phyloP scores from a whole-genome alignment of 2,797 vertebrate genomes.

The Diplodus sargus region DNA sequence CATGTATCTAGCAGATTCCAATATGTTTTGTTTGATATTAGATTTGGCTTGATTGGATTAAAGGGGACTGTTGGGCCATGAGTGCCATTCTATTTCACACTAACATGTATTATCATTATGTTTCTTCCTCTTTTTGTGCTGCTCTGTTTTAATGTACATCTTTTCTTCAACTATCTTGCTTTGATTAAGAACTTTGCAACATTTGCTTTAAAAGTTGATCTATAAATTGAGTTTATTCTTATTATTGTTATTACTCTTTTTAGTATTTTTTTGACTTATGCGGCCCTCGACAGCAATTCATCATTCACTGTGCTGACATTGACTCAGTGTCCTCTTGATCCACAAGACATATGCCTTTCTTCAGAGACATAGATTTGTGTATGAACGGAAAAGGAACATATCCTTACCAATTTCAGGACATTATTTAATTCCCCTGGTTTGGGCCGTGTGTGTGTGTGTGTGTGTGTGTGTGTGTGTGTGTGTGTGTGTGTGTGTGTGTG shows the following conservation, averaged over 20 bases:
- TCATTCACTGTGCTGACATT: conserved; percentile 73
- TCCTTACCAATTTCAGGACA: neutral
- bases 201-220: neutral
- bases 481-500: too few relatives aligned
- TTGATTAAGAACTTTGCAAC: neutral
- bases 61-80: too few relatives aligned
- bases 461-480: too few relatives aligned
- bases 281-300: conserved; percentile 58
- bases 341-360: conserved; percentile 38
- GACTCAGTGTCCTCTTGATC: conserved; percentile 32
- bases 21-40: too few relatives aligned
- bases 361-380: neutral
- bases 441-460: too few relatives aligned
- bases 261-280: neutral
- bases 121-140: too few relatives aligned
- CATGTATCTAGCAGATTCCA: too few relatives aligned
- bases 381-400: neutral
- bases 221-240: neutral
- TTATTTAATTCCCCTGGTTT: neutral
- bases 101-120: neutral
- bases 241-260: neutral
- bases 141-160: neutral
- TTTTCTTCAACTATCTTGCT: neutral
- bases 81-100: too few relatives aligned
- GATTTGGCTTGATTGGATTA: too few relatives aligned